phyloP scores from a whole-genome alignment of 92 coral and sea anemone genomes.

The Umimayanthus chanpuru region DNA sequence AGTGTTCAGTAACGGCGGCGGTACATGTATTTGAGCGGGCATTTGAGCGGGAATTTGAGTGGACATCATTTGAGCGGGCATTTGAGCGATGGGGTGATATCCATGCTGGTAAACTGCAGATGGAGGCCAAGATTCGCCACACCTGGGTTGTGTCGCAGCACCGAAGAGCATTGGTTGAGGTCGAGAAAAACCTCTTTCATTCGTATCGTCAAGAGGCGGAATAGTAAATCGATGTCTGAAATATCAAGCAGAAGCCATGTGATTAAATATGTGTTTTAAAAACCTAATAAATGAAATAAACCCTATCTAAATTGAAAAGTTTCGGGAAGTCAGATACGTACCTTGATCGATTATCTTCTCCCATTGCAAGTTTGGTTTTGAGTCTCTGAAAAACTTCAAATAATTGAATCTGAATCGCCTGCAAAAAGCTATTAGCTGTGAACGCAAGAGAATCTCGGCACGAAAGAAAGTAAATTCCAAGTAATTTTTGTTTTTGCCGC shows the following conservation, averaged over 20 bases:
- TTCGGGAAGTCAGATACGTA: constrained; percentile 17
- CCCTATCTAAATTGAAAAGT: constrained; percentile 16
- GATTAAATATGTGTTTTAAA: background rate
- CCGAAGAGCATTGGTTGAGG: constrained; percentile 17
- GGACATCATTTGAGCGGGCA: constrained; percentile 5
- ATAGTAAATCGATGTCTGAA: constrained; percentile 8
- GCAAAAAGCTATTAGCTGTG: background rate
- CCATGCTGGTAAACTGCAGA: constrained; percentile 16
- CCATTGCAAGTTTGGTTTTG: constrained; percentile 15
- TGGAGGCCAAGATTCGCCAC: constrained; percentile 23
- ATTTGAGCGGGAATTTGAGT: no score
- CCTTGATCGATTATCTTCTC: constrained; percentile 18
- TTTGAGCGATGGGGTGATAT: background rate
- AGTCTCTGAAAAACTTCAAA: constrained; percentile 6
- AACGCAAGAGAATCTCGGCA: constrained; percentile 4
- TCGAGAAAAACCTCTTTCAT: constrained; percentile 21
- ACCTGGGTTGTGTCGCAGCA: constrained; percentile 5
- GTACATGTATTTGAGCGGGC: no score
- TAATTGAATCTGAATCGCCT: constrained; percentile 4
- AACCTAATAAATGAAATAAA: constrained; percentile 2
- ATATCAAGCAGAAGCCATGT: constrained; percentile 27
- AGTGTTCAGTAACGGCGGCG: constrained; percentile 17
- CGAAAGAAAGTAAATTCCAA: no score
- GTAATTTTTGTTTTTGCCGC: no score
- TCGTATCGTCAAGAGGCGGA: constrained; percentile 15